Percentiles rank a stretch among this genome's conserved stretches.
These are phyloP conservation scores for Hymenopus coronatus DNA, from an alignment of 2,888 invertebrate species.

Conservation along the genomic window DNA sequence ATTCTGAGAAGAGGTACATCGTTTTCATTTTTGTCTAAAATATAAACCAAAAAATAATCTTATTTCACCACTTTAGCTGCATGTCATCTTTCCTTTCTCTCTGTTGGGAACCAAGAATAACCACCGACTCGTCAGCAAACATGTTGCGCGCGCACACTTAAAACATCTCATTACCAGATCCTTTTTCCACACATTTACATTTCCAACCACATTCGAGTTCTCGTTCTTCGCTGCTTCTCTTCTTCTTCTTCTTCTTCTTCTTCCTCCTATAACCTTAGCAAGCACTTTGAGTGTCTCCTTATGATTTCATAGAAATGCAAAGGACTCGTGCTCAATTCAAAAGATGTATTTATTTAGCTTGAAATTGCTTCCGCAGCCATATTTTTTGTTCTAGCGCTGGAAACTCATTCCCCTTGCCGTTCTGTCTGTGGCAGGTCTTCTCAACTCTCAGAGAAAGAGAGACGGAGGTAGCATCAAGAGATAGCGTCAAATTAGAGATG, in stretches of 20 bases:
- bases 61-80: too few relatives aligned
- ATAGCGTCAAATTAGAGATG: too few relatives aligned
- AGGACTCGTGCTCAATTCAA: neutral
- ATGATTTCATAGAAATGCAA: slow-evolving; percentile 13
- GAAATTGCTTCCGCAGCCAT: slow-evolving; percentile 10
- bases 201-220: neutral
- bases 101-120: too few relatives aligned
- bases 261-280: neutral
- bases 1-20: too few relatives aligned
- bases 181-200: too few relatives aligned
- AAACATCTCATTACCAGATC: too few relatives aligned
- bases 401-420: neutral
- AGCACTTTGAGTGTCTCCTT: neutral
- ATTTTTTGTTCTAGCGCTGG: neutral
- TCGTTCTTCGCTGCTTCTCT: neutral
- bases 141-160: too few relatives aligned
- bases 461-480: too few relatives aligned
- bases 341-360: slow-evolving; percentile 19
- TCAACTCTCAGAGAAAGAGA: neutral
- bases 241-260: neutral
- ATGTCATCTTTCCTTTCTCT: too few relatives aligned
- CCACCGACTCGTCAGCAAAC: too few relatives aligned
- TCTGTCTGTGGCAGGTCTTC: slow-evolving; percentile 9
- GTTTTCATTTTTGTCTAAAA: too few relatives aligned
- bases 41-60: too few relatives aligned